Percentiles rank a stretch among this genome's conserved stretches.
Evolutionary conservation across 2,888 invertebrate genomes (phyloP).

Genomic region (Bombyx huttoni): DNA sequence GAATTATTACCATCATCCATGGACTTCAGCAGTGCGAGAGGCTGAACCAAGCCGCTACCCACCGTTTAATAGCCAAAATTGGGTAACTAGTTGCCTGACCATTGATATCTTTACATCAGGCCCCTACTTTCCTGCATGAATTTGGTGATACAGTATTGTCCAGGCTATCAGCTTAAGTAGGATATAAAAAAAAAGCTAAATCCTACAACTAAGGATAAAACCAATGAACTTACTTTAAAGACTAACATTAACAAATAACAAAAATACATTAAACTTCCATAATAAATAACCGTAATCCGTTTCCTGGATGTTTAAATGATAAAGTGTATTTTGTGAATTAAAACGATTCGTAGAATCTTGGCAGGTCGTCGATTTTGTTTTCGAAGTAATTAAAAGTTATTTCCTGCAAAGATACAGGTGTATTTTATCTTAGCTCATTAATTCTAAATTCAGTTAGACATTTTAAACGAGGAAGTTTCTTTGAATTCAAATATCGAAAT

Average conservation of each 20-base stretch:
- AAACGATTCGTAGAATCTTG: constrained; percentile 21
- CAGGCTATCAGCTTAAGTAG: no score
- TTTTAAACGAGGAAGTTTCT: background rate
- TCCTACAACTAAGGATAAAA: no score
- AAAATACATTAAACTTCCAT: constrained; percentile 11
- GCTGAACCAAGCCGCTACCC: no score
- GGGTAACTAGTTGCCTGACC: no score
- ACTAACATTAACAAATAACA: constrained; percentile 3
- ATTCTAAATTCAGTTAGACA: background rate
- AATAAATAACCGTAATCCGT: constrained; percentile 12
- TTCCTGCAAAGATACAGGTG: constrained; percentile 15
- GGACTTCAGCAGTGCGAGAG: no score
- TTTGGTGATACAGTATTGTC: no score
- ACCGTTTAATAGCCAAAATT: no score
- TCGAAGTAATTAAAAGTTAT: constrained; percentile 31
- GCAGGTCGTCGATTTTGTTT: constrained; percentile 23
- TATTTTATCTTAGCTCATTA: constrained; percentile 2
- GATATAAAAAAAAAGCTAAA: no score
- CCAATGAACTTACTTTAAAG: no score
- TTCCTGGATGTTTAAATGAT: constrained; percentile 10
- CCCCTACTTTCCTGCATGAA: no score
- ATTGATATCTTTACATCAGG: no score
- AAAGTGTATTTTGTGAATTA: constrained; percentile 13
- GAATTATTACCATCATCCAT: no score
- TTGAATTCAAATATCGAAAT: background rate